These are phyloP conservation scores for Drosophila arawakana DNA, from an alignment of 1,140 invertebrate species.

Conservation along the genomic window DNA sequence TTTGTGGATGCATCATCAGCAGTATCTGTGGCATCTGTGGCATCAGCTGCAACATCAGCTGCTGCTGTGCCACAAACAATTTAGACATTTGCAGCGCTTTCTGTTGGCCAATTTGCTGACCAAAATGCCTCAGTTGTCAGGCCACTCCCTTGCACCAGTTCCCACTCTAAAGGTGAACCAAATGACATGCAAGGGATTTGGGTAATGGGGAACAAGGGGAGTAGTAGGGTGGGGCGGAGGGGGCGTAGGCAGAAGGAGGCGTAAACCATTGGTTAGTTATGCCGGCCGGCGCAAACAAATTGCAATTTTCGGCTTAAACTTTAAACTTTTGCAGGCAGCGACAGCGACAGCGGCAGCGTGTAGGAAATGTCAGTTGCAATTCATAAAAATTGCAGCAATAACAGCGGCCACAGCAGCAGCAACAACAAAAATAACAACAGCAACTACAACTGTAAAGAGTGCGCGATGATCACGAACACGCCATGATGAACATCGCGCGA, in stretches of 20 bases:
- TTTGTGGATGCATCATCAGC: conserved; percentile 20
- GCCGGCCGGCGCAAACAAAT: conserved; percentile 62
- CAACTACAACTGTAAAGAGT: conserved; percentile 27
- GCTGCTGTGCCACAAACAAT: conserved; percentile 51
- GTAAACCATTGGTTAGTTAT: conserved; percentile 17
- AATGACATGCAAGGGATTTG: conserved; percentile 42
- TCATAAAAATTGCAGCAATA: conserved; percentile 7
- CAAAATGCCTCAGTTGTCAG: conserved; percentile 13
- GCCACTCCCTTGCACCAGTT: conserved; percentile 67
- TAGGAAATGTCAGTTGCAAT: conserved; percentile 4
- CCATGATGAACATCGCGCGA: conserved; percentile 79
- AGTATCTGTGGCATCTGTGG: conserved; percentile 5
- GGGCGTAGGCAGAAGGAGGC: neutral
- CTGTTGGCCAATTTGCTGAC: conserved; percentile 57
- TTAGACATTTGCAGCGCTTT: conserved; percentile 51
- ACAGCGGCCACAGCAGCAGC: conserved; percentile 32
- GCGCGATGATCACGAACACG: conserved; percentile 71
- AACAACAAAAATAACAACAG: conserved; percentile 30
- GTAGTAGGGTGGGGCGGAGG: neutral
- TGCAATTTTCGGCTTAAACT: conserved; percentile 70
- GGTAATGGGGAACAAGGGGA: neutral
- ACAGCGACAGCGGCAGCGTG: neutral
- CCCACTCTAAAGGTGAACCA: conserved; percentile 56
- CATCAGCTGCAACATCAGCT: conserved; percentile 10
- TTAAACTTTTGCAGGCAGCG: conserved; percentile 68